Evolutionary conservation across 1,140 invertebrate species (phyloP).

Genomic region (Centruroides vittatus): DNA sequence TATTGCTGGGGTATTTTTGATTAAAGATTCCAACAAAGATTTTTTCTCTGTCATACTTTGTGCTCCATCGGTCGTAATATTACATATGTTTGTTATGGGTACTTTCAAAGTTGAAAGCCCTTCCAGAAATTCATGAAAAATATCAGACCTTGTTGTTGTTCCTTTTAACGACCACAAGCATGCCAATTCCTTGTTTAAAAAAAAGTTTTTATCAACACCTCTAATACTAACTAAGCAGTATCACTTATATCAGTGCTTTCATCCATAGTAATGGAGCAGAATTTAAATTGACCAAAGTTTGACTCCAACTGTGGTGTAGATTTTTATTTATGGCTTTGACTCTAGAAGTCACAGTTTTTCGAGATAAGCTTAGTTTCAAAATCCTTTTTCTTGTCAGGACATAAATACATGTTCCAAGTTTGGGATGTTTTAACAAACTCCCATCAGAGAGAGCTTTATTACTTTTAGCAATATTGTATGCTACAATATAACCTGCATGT

Average conservation of each 20-base stretch:
- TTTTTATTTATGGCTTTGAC: conserved; percentile 1
- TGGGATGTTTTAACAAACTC: conserved; percentile 5
- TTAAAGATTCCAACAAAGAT: conserved; percentile 3
- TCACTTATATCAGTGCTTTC: conserved; percentile 7
- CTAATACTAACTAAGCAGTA: not conserved
- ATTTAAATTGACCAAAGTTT: not conserved
- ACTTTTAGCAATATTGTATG: conserved; percentile 5
- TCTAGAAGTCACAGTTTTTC: conserved; percentile 1
- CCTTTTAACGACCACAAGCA: conserved; percentile 2
- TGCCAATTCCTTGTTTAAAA: conserved; percentile 4
- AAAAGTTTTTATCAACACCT: conserved; percentile 6
- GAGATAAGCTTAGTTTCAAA: conserved; percentile 1
- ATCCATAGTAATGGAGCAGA: not conserved
- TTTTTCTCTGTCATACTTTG: conserved; percentile 5
- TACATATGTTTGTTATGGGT: conserved; percentile 2
- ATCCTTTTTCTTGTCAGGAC: not conserved
- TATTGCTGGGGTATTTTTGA: conserved; percentile 3
- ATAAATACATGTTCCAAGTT: too few relatives aligned
- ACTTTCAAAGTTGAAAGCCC: not conserved
- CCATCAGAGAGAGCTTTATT: conserved; percentile 2
- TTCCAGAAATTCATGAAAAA: conserved; percentile 5
- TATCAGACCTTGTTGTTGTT: conserved; percentile 3
- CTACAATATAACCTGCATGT: conserved; percentile 1
- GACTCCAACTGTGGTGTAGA: not conserved
- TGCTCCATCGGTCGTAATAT: conserved; percentile 2